Evolutionary conservation across 1,140 invertebrate species (phyloP).

Genomic region (Apis cerana): DNA sequence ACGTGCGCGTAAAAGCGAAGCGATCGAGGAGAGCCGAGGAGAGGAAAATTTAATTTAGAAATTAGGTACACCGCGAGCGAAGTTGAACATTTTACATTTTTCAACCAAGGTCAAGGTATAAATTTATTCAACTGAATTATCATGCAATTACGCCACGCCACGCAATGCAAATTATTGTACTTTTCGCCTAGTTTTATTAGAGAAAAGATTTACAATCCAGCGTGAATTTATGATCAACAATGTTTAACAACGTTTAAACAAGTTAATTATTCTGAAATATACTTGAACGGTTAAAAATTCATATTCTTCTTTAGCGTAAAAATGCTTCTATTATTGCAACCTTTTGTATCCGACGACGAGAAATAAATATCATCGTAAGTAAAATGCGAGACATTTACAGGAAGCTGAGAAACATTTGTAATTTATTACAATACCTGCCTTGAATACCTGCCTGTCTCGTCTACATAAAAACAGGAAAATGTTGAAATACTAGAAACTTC

Average conservation of each 20-base stretch:
- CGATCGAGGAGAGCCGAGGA: not conserved
- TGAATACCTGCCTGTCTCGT: not conserved
- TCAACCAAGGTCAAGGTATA: too few species aligned
- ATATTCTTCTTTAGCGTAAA: not conserved
- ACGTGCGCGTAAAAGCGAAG: slow-evolving; percentile 8
- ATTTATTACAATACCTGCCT: slow-evolving; percentile 39
- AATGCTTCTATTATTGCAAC: not conserved
- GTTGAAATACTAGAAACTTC: not conserved
- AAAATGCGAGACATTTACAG: not conserved
- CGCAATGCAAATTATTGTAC: not conserved
- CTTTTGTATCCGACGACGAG: not conserved
- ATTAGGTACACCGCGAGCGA: not conserved
- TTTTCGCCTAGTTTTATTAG: not conserved
- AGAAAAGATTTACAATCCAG: not conserved
- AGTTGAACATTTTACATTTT: not conserved
- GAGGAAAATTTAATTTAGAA: slow-evolving; percentile 29
- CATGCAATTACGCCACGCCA: not conserved
- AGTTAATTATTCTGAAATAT: not conserved
- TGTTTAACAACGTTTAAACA: not conserved
- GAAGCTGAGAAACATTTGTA: not conserved
- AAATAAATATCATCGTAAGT: not conserved
- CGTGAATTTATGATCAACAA: not conserved
- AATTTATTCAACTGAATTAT: not conserved
- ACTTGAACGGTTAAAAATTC: not conserved
- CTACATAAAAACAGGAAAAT: slow-evolving; percentile 26